Evolutionary conservation across 2,888 invertebrate genomes (phyloP).

Genomic region (Epinotia bilunana): DNA sequence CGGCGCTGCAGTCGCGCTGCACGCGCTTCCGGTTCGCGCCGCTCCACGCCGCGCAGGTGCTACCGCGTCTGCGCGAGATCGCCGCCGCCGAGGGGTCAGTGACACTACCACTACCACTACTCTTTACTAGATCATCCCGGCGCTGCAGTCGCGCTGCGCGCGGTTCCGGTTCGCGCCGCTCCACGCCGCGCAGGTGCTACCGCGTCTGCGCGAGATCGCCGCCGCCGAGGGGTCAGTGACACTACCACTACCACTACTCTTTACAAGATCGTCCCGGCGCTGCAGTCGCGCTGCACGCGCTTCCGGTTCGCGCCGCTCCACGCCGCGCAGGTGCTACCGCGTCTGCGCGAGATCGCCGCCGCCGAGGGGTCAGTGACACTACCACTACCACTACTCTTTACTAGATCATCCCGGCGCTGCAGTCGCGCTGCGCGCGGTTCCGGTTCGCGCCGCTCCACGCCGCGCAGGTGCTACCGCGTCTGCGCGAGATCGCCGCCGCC

Average conservation of each 20-base stretch:
- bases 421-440: constrained; percentile 98
- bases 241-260: too few species aligned
- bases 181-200: constrained; percentile 92
- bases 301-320: constrained; percentile 97
- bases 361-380: constrained; percentile 88
- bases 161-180: constrained; percentile 98
- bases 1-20: constrained; percentile 98
- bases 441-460: constrained; percentile 95
- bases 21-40: constrained; percentile 98
- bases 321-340: constrained; percentile 93
- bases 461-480: constrained; percentile 94
- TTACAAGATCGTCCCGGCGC: constrained; percentile 97
- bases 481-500: constrained; percentile 91
- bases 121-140: constrained; percentile 94
- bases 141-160: constrained; percentile 98
- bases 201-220: constrained; percentile 93
- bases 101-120: neutral
- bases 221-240: constrained; percentile 89
- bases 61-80: constrained; percentile 94
- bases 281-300: constrained; percentile 98
- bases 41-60: constrained; percentile 92
- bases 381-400: too few species aligned
- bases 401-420: constrained; percentile 98
- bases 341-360: constrained; percentile 92
- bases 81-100: constrained; percentile 91